Percentiles rank a stretch among this genome's conserved stretches.
phyloP scores from a whole-genome alignment of 1,140 invertebrate genomes.

The Solenopsis fugax region DNA sequence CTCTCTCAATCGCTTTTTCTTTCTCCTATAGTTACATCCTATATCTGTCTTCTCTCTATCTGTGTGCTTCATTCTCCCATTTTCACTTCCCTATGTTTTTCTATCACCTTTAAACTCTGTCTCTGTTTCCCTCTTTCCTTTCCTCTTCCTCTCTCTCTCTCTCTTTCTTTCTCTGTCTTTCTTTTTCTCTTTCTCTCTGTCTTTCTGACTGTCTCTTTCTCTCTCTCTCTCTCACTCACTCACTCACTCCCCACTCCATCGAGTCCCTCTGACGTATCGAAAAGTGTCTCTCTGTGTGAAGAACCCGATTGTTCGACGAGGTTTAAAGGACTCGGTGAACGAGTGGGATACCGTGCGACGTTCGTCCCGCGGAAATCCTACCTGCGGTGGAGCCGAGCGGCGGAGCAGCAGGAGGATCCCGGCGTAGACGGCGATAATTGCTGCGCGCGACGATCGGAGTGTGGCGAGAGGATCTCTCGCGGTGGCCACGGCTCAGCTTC shows the following conservation, averaged over 20 bases:
- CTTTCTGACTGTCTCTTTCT: neutral
- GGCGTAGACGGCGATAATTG: conserved; percentile 15
- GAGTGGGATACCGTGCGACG: neutral
- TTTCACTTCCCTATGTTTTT: conserved; percentile 19
- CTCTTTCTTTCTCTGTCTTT: neutral
- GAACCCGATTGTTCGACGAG: conserved; percentile 5
- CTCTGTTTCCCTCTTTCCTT: neutral
- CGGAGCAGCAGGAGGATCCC: neutral
- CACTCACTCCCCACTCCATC: neutral
- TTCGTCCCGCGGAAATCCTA: neutral
- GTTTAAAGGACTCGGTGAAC: conserved; percentile 16
- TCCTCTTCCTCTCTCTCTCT: neutral
- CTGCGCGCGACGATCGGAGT: neutral
- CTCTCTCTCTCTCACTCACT: neutral
- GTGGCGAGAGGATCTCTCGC: neutral
- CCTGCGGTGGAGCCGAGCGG: neutral
- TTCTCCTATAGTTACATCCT: conserved; percentile 14
- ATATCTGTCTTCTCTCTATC: conserved; percentile 9
- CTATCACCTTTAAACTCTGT: neutral
- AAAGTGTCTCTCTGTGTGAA: conserved; percentile 19
- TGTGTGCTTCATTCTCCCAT: neutral
- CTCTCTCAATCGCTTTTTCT: conserved; percentile 14
- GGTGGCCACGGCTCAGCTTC: conserved; percentile 52
- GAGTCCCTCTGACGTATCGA: conserved; percentile 28
- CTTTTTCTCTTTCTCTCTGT: neutral